Evolutionary conservation across 2,113 vertebrate species (phyloP).

Genomic region (Corythornis vintsioides): DNA sequence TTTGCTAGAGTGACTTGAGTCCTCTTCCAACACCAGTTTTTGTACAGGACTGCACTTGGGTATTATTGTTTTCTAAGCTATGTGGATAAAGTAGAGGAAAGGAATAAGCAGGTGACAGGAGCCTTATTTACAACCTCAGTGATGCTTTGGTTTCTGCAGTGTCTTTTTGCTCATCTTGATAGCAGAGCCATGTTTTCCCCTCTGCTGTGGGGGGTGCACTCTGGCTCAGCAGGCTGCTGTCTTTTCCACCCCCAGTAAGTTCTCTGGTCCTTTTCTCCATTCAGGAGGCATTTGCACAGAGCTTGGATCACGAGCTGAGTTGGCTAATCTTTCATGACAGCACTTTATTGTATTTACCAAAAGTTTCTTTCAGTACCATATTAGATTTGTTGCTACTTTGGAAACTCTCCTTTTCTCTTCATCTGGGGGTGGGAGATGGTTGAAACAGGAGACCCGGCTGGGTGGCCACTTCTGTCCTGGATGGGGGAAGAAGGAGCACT

Average conservation of each 20-base stretch:
- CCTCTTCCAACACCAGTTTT: neutral
- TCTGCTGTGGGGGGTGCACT: neutral
- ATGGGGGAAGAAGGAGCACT: neutral
- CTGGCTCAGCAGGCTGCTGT: neutral
- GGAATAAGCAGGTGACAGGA: neutral
- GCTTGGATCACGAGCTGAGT: neutral
- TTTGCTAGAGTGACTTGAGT: neutral
- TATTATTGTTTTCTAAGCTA: neutral
- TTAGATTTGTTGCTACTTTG: neutral
- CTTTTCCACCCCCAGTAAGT: neutral
- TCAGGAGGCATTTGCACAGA: neutral
- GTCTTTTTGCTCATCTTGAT: neutral
- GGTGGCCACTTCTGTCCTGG: neutral
- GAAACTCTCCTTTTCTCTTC: neutral
- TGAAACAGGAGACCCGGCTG: neutral
- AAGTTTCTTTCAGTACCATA: neutral
- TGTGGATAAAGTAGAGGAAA: neutral
- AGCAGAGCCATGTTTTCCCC: neutral
- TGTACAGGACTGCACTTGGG: neutral
- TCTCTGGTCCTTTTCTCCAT: neutral
- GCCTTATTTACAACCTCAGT: neutral
- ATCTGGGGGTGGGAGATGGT: neutral
- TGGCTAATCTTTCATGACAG: neutral
- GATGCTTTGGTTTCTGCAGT: fast-evolving
- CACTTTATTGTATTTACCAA: neutral